Conservation (phyloP, 2,888 invertebrate genomes). For the Stegana nigrithorax region DNA sequence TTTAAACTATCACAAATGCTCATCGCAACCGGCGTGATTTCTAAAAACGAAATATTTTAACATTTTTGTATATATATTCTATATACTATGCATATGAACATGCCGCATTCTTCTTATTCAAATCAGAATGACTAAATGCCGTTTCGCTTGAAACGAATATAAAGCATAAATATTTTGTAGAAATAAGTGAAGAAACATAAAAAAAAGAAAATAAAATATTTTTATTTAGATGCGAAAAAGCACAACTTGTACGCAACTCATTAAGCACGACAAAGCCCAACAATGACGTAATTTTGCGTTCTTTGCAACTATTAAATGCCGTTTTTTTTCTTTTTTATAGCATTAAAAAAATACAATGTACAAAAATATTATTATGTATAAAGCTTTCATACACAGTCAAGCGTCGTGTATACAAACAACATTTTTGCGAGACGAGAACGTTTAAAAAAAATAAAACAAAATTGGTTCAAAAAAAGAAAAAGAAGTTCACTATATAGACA, state of each 20-base stretch:
- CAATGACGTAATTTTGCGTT: constrained; percentile 52
- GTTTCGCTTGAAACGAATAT: background rate
- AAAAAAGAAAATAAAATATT: no score
- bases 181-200: constrained; percentile 17
- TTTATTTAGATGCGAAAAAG: no score
- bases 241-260: constrained; percentile 3
- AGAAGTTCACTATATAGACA: constrained; percentile 25
- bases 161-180: no score
- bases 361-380: constrained; percentile 30
- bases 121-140: constrained; percentile 23
- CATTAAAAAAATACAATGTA: no score
- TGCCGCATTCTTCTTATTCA: no score
- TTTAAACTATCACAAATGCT: no score
- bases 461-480: constrained; percentile 2
- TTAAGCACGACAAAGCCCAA: constrained; percentile 20
- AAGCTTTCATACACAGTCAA: constrained; percentile 2
- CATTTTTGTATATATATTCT: no score
- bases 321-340: constrained; percentile 14
- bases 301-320: constrained; percentile 43
- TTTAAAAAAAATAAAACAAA: background rate
- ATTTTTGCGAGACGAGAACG: no score
- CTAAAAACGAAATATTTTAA: no score
- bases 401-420: background rate
- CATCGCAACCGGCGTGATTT: no score
- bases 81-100: no score